phyloP scores from a whole-genome alignment of 2,888 invertebrate species.

The Euzetes globulus region DNA sequence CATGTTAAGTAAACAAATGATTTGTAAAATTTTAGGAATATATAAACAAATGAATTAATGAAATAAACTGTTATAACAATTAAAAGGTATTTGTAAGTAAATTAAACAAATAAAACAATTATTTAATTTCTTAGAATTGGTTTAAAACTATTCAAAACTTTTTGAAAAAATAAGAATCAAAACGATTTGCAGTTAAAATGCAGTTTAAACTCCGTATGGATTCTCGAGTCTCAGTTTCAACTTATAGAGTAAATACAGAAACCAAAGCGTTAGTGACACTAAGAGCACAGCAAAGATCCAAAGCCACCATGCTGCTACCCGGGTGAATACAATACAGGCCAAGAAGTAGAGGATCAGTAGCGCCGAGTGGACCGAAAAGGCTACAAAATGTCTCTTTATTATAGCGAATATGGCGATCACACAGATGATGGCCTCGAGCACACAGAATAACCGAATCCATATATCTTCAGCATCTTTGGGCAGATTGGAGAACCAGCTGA shows the following conservation, averaged over 20 bases:
- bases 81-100: neutral
- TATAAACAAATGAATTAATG: slow-evolving; percentile 1
- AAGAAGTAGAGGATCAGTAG: slow-evolving; percentile 28
- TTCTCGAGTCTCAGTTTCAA: neutral
- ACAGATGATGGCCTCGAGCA: slow-evolving; percentile 18
- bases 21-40: neutral
- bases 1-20: neutral
- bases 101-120: too few species aligned
- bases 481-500: neutral
- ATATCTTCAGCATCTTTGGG: slow-evolving; percentile 24
- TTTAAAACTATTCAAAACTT: too few species aligned
- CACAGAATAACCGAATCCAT: slow-evolving; percentile 22
- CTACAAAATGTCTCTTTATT: slow-evolving; percentile 5
- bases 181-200: neutral
- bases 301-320: slow-evolving; percentile 23
- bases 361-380: neutral
- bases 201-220: slow-evolving; percentile 3
- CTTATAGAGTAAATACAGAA: slow-evolving; percentile 3
- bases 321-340: slow-evolving; percentile 13
- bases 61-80: neutral
- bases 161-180: neutral
- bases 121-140: neutral
- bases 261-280: neutral
- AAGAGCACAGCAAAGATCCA: neutral
- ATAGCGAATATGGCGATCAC: slow-evolving; percentile 24